phyloP scores from a whole-genome alignment of 1,140 invertebrate genomes.

The Drosophila willistoni region DNA sequence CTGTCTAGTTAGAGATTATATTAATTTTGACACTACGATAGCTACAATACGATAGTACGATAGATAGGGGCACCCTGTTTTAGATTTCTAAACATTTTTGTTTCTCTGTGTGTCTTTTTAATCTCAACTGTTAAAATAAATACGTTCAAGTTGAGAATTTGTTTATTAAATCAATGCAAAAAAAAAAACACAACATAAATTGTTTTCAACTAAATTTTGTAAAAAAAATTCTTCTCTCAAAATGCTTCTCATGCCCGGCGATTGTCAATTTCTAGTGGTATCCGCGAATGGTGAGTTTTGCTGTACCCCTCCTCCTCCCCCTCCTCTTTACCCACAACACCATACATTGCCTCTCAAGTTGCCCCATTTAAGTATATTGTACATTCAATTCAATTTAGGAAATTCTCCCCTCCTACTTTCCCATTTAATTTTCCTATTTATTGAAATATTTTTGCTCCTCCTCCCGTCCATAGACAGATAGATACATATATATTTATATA shows the following conservation, averaged over 20 bases:
- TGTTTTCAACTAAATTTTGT: neutral
- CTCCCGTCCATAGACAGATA: neutral
- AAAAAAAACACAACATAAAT: neutral
- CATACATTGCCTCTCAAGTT: conserved; percentile 16
- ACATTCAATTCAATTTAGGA: conserved; percentile 29
- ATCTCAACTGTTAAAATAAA: conserved; percentile 2
- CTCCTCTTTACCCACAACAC: conserved; percentile 9
- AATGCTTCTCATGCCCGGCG: conserved; percentile 18
- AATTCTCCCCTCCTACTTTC: neutral
- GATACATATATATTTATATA: conserved; percentile 42
- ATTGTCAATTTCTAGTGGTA: conserved; percentile 72
- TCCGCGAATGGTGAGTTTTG: conserved; percentile 81
- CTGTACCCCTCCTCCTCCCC: neutral
- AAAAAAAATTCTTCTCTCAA: conserved; percentile 38
- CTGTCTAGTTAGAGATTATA: no score
- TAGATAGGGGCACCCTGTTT: neutral
- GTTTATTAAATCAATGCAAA: conserved; percentile 27
- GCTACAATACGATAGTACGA: neutral
- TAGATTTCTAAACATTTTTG: conserved; percentile 39
- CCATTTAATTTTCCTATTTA: conserved; percentile 10
- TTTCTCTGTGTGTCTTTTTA: conserved; percentile 26
- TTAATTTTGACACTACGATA: no score
- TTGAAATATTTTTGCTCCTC: conserved; percentile 27
- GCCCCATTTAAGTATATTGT: conserved; percentile 12
- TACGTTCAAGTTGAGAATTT: conserved; percentile 9